phyloP scores from a whole-genome alignment of 1,140 invertebrate genomes.

The Cyclargus thomasi region DNA sequence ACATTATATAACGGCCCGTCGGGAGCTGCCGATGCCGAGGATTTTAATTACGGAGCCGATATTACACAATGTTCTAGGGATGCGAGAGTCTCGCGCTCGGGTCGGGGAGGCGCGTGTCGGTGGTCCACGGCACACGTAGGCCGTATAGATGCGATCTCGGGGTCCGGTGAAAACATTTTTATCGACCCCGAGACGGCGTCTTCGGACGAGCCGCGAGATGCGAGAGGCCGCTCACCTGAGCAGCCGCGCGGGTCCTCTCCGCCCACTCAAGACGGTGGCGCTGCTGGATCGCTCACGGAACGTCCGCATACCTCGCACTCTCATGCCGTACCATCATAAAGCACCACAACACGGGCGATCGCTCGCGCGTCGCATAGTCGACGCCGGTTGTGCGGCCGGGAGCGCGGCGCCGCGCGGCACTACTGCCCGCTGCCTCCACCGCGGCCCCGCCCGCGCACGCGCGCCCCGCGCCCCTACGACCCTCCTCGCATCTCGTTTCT shows the following conservation, averaged over 20 bases:
- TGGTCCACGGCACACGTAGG: slow-evolving; percentile 20
- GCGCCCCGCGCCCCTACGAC: slow-evolving; percentile 31
- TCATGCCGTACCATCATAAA: slow-evolving; percentile 71
- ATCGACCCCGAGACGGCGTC: slow-evolving; percentile 64
- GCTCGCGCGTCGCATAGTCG: slow-evolving; percentile 66
- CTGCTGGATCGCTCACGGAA: slow-evolving; percentile 56
- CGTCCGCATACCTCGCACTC: slow-evolving; percentile 70
- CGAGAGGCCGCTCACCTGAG: slow-evolving; percentile 64
- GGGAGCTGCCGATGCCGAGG: background rate
- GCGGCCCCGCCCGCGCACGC: slow-evolving; percentile 50
- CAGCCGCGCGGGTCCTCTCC: slow-evolving; percentile 55
- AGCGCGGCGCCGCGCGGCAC: slow-evolving; percentile 53
- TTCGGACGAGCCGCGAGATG: slow-evolving; percentile 52
- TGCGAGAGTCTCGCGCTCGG: background rate
- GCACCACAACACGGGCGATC: slow-evolving; percentile 71
- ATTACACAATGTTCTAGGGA: background rate
- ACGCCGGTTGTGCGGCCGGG: slow-evolving; percentile 33
- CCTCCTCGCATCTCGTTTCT: slow-evolving; percentile 65
- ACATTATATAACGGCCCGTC: background rate
- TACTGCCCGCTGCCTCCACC: slow-evolving; percentile 51
- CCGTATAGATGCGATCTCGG: slow-evolving; percentile 26
- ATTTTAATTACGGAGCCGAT: background rate
- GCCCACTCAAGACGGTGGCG: slow-evolving; percentile 65
- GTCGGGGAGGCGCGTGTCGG: background rate
- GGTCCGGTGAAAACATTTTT: slow-evolving; percentile 40